These are phyloP conservation scores for Hecatera dysodea DNA, from an alignment of 2,888 invertebrate genomes.

Conservation along the genomic window DNA sequence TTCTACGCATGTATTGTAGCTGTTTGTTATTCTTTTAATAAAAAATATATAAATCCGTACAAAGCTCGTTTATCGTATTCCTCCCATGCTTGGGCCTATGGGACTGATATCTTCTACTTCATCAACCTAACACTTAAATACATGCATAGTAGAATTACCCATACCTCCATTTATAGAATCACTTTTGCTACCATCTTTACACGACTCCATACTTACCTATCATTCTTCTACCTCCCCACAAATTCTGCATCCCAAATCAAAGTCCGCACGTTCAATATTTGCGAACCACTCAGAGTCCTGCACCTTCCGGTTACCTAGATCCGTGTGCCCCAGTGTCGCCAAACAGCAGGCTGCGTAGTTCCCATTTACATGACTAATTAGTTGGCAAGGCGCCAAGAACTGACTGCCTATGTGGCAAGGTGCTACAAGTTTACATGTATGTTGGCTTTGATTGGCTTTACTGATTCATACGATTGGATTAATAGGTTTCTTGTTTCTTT, in stretches of 20 bases:
- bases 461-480: conserved; percentile 39
- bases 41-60: too few species aligned
- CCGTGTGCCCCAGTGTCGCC: conserved; percentile 56
- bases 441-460: conserved; percentile 60
- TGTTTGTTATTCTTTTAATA: too few species aligned
- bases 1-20: too few species aligned
- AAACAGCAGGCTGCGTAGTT: conserved; percentile 75
- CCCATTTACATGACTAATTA: conserved; percentile 85
- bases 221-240: not conserved
- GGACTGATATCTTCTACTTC: too few species aligned
- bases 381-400: conserved; percentile 71
- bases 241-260: conserved; percentile 15
- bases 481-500: conserved; percentile 9
- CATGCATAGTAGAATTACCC: too few species aligned
- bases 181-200: not conserved
- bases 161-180: not conserved
- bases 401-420: conserved; percentile 44
- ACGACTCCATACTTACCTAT: not conserved
- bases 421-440: conserved; percentile 41
- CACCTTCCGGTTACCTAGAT: conserved; percentile 41
- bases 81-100: too few species aligned
- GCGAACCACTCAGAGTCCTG: conserved; percentile 29
- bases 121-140: too few species aligned
- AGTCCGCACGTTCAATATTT: conserved; percentile 32
- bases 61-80: too few species aligned